Evolutionary conservation across 2,113 vertebrate genomes (phyloP).

Genomic region (Suricata suricatta): DNA sequence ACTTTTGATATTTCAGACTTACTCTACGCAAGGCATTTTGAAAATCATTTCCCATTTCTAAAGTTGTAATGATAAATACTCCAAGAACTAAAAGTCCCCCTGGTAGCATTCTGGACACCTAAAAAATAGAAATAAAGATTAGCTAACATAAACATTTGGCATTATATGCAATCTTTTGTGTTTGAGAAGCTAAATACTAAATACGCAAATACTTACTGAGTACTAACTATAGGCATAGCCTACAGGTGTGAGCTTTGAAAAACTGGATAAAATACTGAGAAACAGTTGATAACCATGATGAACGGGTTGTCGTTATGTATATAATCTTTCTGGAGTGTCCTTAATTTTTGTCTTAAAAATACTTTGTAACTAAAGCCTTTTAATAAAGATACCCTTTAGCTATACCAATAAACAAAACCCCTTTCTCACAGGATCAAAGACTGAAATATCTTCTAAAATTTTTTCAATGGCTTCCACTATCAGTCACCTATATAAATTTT

Average conservation of each 20-base stretch:
- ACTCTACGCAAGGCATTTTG: constrained; percentile 90
- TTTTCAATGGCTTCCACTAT: constrained; percentile 18
- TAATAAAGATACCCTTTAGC: neutral
- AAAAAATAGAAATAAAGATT: constrained; percentile 55
- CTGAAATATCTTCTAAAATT: neutral
- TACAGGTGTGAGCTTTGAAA: neutral
- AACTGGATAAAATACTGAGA: neutral
- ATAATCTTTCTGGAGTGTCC: neutral
- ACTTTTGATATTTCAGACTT: constrained; percentile 41
- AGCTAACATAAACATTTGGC: constrained; percentile 13
- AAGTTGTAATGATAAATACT: constrained; percentile 90
- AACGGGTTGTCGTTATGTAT: neutral
- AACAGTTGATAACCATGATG: neutral
- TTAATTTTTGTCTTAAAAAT: constrained; percentile 22
- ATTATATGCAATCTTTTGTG: neutral
- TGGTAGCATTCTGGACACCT: constrained; percentile 96
- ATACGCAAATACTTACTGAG: neutral
- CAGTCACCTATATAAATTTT: neutral
- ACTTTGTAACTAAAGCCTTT: neutral
- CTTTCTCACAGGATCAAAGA: neutral
- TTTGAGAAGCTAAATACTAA: constrained; percentile 2
- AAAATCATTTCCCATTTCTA: constrained; percentile 89
- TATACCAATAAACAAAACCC: neutral
- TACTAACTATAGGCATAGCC: neutral
- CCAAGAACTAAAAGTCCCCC: constrained; percentile 93